Evolutionary conservation across 2,888 invertebrate species (phyloP).

Genomic region (Amiota minor): DNA sequence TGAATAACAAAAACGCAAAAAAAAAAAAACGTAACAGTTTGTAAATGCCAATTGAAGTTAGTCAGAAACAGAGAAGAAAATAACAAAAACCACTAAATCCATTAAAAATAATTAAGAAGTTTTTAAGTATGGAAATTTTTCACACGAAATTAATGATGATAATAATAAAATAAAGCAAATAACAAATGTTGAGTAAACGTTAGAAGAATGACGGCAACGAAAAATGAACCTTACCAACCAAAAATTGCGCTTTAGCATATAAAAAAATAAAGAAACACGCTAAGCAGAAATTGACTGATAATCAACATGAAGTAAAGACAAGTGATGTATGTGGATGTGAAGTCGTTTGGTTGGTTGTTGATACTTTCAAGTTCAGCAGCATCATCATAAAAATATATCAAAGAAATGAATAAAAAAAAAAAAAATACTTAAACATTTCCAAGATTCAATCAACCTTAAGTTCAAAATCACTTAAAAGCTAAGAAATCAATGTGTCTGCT

Average conservation of each 20-base stretch:
- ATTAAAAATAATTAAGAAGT: constrained; percentile 68
- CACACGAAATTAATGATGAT: constrained; percentile 41
- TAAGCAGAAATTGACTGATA: constrained; percentile 17
- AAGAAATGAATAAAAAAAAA: constrained; percentile 39
- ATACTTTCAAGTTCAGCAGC: background rate
- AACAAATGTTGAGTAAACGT: constrained; percentile 13
- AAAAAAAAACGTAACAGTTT: constrained; percentile 40
- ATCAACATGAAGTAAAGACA: constrained; percentile 50
- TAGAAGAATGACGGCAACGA: too few relatives aligned
- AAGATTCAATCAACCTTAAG: background rate
- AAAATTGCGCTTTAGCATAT: constrained; percentile 45
- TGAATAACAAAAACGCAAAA: constrained; percentile 43
- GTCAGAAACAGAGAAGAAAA: constrained; percentile 15
- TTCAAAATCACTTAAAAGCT: too few relatives aligned
- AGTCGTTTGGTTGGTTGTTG: too few relatives aligned
- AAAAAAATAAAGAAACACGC: constrained; percentile 28
- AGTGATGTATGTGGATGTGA: background rate
- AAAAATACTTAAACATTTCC: constrained; percentile 29
- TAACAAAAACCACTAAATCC: constrained; percentile 58
- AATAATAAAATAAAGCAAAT: constrained; percentile 35
- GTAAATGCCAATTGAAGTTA: constrained; percentile 21
- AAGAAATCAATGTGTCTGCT: too few relatives aligned
- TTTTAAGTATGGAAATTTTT: background rate
- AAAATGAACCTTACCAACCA: background rate
- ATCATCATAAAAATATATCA: constrained; percentile 37